Base-by-base conservation (phyloP, 2,797 vertebrate species). In the Sitta carolinensis region DNA sequence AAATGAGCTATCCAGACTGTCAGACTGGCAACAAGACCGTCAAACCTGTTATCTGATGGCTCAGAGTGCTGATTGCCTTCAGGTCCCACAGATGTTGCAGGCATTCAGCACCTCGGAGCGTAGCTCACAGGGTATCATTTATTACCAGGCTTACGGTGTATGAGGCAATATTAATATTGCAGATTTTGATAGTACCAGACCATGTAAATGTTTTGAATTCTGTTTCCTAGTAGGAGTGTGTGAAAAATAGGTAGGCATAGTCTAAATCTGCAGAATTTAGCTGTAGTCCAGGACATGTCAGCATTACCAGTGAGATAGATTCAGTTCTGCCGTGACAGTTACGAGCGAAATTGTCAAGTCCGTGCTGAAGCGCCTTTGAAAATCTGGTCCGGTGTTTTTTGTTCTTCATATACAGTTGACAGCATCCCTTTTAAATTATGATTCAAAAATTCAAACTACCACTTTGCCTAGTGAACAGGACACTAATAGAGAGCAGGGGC, bases 21-120 rank as follows among this genome's bases (percentile, higher is more conserved):
- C 89, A 96, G 87, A 81, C 91, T 59, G 91, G 76, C 73, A 96
- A 59, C 36, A 22, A 62, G 92, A 70, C 81, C 3, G 32, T 95
- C 89, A 95, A 59, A 95, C 95, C 94, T 94, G 93, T 94, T 92
- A 80, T 77, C 89, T 93, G 54, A 75, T 88, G 3, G 20, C 84
- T 89, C 58, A 20, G 79, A 38, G 73, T 2, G 4, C 79, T 80
- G 76, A 63, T 59, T 94, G 89, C 85, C 82, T 88, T 86, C 79
- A 73, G 34, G 76, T 90, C 63, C 70, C 83, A 36, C 87, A 84
- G 91, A 92, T 74, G 82, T 74, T 95, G 80, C 79, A 48, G 82
- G 73, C 75, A 32, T 87, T 89, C 72, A 52, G 78, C 58, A 55
- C 68, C 84, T 83, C 5, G 3, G 34, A 95, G 72, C 10, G 0